phyloP scores from a whole-genome alignment of 1,140 invertebrate species.

The Polypedilum vanderplanki region DNA sequence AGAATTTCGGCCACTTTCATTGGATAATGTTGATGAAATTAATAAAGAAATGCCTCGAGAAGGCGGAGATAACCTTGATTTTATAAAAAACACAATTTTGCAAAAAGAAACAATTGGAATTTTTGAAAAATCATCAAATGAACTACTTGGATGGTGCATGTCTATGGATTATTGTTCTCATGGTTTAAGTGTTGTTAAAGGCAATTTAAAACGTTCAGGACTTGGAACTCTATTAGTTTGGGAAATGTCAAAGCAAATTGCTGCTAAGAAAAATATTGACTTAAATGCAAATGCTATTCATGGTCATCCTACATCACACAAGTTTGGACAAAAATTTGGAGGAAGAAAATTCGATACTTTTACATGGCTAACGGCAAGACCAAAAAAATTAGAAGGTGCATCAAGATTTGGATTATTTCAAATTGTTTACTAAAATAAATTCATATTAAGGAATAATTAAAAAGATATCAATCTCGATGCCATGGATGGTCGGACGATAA shows the following conservation, averaged over 20 bases:
- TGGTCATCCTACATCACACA: neutral
- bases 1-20: neutral
- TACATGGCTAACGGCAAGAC: neutral
- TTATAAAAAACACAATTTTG: neutral
- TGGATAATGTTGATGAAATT: neutral
- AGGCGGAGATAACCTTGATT: neutral
- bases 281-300: neutral
- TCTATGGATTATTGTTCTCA: neutral
- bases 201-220: neutral
- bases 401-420: slow-evolving; percentile 3
- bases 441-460: no score
- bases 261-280: neutral
- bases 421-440: neutral
- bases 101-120: neutral
- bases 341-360: neutral
- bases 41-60: neutral
- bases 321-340: neutral
- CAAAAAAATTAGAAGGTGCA: neutral
- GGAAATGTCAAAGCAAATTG: neutral
- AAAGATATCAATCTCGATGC: no score
- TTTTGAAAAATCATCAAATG: neutral
- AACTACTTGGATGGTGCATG: neutral
- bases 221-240: neutral
- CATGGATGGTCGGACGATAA: no score
- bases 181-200: neutral